Base-by-base conservation (phyloP, 2,888 invertebrate genomes). In the Leptinotarsa tumamoca region DNA sequence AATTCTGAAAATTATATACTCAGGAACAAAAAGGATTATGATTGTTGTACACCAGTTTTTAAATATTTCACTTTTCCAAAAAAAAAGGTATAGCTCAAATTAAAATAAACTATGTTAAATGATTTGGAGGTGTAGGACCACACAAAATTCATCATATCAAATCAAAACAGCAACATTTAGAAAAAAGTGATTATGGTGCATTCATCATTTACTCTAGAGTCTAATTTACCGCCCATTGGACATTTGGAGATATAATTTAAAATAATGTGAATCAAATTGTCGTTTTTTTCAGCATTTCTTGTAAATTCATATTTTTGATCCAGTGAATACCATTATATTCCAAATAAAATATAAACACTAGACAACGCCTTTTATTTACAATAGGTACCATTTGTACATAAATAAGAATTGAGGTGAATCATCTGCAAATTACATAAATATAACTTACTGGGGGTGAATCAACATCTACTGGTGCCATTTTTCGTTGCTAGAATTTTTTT, bases 381-480 rank as follows among this genome's bases (percentile, higher is more conserved):
- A 23, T 58, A 21, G 21, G 21, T 21, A 58, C 2, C 23, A 58
- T 18, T 14, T 58, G 23, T 23, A 58, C 2, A 15, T 14, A 23
- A 58, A 58, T 15, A 14, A 14, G 15, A 23, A 15, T 14, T 14
- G 4, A 23, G 14, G 13, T 13, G 58, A 58, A 58, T 58, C 23
- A 18, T 17, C 3, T 58, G 14, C 4, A 13, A 23, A 23, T 10
- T 4, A 14, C 23, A 14, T 23, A 15, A 23, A 27, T 15, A 23
- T 58, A 14, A 83, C 84, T 83, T 82, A 85, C 85, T 33, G 83
- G 79, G 52, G 83, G 82, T 71, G 76, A 77, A 79, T 85, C 85
- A 17, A 84, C 83, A 77, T 85, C 85, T 54, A 85, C 85, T 58
- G 85, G 85, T 71, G 85, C 81, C 85, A 85, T 85, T 76, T 58